Percentiles rank a stretch among this genome's conserved stretches.
phyloP scores from a whole-genome alignment of 2,888 invertebrate genomes.

The Sinohyriopsis cumingii region DNA sequence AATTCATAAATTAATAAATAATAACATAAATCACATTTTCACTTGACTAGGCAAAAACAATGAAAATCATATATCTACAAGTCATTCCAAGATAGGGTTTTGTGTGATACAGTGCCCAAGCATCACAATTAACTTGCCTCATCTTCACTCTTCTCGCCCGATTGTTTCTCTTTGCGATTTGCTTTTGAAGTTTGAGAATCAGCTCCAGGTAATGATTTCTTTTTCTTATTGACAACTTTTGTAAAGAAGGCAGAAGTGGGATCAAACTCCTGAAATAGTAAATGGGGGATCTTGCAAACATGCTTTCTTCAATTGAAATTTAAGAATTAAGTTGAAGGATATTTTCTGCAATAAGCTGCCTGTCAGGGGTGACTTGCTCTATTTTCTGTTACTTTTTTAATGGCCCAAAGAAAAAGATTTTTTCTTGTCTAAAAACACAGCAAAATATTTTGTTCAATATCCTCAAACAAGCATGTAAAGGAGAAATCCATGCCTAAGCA shows the following conservation, averaged over 20 bases:
- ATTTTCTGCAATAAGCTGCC: neutral
- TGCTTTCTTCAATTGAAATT: neutral
- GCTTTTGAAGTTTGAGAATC: conserved; percentile 28
- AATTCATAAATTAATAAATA: no score
- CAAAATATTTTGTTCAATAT: no score
- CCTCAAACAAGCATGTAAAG: no score
- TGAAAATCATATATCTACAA: neutral
- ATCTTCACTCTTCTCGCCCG: conserved; percentile 49
- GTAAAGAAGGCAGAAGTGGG: conserved; percentile 69
- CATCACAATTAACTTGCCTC: conserved; percentile 37
- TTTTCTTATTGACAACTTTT: conserved; percentile 70
- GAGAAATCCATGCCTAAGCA: no score
- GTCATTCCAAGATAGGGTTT: neutral
- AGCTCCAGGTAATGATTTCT: conserved; percentile 50
- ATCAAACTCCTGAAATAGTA: conserved; percentile 61
- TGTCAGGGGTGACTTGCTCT: neutral
- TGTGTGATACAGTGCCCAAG: neutral
- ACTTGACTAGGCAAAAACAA: neutral
- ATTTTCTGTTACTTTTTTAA: no score
- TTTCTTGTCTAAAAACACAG: no score
- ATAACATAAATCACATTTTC: no score
- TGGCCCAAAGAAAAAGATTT: no score
- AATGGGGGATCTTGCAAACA: neutral
- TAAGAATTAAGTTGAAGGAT: neutral
- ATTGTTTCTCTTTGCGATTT: conserved; percentile 16